A percentile compares a stretch with the other conserved stretches of the same genome.
Conservation (phyloP, 2,888 invertebrate species). For the Apantesis nais region DNA sequence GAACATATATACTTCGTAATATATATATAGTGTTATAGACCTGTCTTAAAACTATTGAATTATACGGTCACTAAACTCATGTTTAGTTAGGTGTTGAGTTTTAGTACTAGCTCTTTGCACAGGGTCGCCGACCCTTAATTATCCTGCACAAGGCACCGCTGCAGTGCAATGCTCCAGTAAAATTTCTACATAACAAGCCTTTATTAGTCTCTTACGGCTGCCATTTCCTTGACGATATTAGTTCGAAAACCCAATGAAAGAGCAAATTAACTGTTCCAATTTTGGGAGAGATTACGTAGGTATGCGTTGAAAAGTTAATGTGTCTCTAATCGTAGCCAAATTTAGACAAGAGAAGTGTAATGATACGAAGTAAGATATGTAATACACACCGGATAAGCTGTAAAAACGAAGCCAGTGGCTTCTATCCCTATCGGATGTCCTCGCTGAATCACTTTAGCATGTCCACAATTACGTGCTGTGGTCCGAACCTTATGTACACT, state of each 20-base stretch:
- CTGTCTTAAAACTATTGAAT: conserved; percentile 46
- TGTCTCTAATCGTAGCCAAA: conserved; percentile 20
- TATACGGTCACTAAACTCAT: conserved; percentile 55
- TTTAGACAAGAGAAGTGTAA: conserved; percentile 37
- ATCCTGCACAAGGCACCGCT: conserved; percentile 70
- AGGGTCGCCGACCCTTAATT: conserved; percentile 81
- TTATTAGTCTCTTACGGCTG: conserved; percentile 74
- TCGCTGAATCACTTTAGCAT: conserved; percentile 63
- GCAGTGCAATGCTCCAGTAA: conserved; percentile 83
- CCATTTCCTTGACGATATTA: conserved; percentile 57
- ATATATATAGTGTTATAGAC: conserved; percentile 36
- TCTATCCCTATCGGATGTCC: conserved; percentile 64
- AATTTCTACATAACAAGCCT: conserved; percentile 82
- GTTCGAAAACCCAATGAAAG: conserved; percentile 55
- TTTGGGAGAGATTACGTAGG: not conserved
- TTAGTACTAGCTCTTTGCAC: conserved; percentile 68
- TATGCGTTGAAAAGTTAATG: conserved; percentile 19
- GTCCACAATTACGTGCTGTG: conserved; percentile 53
- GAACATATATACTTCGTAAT: conserved; percentile 26
- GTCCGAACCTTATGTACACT: conserved; percentile 67
- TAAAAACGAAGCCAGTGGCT: conserved; percentile 62
- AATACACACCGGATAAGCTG: conserved; percentile 67
- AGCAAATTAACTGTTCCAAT: conserved; percentile 27
- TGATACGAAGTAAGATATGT: conserved; percentile 49
- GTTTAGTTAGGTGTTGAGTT: conserved; percentile 59